Base-by-base conservation (phyloP, 2,888 invertebrate species). In the Alentia gelatinosa region DNA sequence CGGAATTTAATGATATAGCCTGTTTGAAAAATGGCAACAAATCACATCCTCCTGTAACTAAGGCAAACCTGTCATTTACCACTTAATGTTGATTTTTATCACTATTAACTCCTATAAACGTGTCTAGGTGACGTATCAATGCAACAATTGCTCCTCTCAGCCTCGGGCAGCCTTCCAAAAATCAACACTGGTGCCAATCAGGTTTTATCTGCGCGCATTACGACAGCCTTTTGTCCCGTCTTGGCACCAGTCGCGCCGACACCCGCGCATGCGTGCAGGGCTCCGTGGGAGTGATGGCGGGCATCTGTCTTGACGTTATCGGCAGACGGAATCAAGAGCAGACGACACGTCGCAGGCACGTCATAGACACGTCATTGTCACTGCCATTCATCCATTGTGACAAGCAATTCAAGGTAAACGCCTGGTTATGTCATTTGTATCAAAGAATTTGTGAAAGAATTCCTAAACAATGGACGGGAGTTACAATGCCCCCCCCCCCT, bases 231-330 rank as follows among this genome's bases (percentile, higher is more conserved):
- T 79, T 79, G 79, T 79, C 79, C 39, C 39, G 19, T 39, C 12
- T 79, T 79, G 79, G 79, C 79, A 79, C 79, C 39, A 79, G 79
- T 79, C 39, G 79, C 79, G 23, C 37, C 35, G 4, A 15, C 35
- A 9, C 79, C 19, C 39, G 79, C 35, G 39, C 79, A 79, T 79
- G 79, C 79, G 79, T 39, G 79, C 30, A 4, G 26, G n/a, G 68
- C n/a, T 68, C 68, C 30, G 68, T 30, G 35, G 15, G 1, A 12
- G 39, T 79, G 79, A 39, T 79, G 79, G 37, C 23, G 19, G n/a
- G 19, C 79, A 35, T 79, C 79, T 79, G 79, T 39, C 39, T 79
- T 74, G 74, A 33, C n/a, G 79, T 23, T 35, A 26, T 39, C 79
- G 39, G 15, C 37, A n/a, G 74, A n/a, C 26, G 33, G 74, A 74